phyloP scores from a whole-genome alignment of 2,113 vertebrate genomes.

The Seriola dumerili region DNA sequence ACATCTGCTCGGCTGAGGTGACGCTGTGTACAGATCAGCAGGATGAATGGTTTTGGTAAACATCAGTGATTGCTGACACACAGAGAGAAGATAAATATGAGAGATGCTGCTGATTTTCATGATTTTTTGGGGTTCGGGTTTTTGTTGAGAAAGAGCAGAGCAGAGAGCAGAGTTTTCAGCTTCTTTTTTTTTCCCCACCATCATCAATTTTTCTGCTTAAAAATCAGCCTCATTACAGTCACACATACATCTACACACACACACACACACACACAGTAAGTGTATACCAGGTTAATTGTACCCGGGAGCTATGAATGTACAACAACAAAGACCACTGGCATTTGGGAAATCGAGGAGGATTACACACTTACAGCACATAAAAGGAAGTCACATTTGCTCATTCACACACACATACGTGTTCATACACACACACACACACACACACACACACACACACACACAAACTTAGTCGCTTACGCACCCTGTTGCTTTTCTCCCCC shows the following conservation, averaged over 20 bases:
- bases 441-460: background rate
- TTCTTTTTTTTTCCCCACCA: background rate
- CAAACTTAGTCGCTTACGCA: background rate
- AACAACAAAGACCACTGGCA: background rate
- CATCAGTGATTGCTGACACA: constrained; percentile 13
- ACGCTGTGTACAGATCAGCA: constrained; percentile 22
- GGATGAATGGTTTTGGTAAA: constrained; percentile 37
- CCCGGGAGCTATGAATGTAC: constrained; percentile 9
- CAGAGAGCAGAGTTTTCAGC: background rate
- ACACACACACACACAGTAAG: background rate
- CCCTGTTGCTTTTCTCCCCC: background rate
- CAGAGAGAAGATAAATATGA: constrained; percentile 6
- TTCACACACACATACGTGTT: constrained; percentile 13
- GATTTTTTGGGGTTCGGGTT: background rate
- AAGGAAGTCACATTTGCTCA: background rate
- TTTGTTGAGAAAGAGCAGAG: background rate
- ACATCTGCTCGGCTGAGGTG: constrained; percentile 37
- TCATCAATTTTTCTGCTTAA: constrained; percentile 25
- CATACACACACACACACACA: constrained; percentile 15
- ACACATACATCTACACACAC: background rate
- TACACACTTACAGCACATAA: background rate
- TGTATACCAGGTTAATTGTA: background rate
- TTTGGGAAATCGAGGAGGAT: constrained; percentile 12
- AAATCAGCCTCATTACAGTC: constrained; percentile 7
- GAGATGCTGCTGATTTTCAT: constrained; percentile 10